These are phyloP conservation scores for Drosophila melanogaster DNA, from an alignment of 1,140 invertebrate species.

Conservation along the genomic window DNA sequence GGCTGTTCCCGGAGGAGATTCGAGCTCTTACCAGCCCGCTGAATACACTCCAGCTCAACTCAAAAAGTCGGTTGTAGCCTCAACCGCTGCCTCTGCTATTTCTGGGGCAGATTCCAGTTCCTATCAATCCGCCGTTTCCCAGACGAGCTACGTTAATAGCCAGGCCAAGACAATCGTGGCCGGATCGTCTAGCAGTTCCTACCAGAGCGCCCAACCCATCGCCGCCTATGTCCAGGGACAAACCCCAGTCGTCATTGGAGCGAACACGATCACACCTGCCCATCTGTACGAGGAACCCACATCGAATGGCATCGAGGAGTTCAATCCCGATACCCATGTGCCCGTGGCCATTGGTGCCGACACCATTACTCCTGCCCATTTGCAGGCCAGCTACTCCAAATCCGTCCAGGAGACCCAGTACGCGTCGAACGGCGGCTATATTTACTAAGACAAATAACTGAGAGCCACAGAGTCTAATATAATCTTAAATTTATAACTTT, in stretches of 20 bases:
- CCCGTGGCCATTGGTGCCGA: slow-evolving; percentile 54
- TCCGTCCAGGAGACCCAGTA: slow-evolving; percentile 53
- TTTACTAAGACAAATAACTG: slow-evolving; percentile 49
- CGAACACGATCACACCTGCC: slow-evolving; percentile 39
- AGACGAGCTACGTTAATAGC: slow-evolving; percentile 9
- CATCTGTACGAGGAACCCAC: slow-evolving; percentile 54
- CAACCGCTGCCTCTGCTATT: no score
- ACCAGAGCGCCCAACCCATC: slow-evolving; percentile 11
- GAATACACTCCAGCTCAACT: slow-evolving; percentile 22
- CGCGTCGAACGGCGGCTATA: slow-evolving; percentile 68
- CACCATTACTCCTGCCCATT: slow-evolving; percentile 54
- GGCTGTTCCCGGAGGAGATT: slow-evolving; percentile 16
- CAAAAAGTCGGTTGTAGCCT: not conserved
- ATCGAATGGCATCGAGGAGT: slow-evolving; percentile 69
- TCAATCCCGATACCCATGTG: slow-evolving; percentile 56
- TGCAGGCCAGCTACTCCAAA: slow-evolving; percentile 6
- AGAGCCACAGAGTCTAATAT: slow-evolving; percentile 18
- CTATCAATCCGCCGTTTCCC: slow-evolving; percentile 14
- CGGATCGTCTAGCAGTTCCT: not conserved
- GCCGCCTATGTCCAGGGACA: slow-evolving; percentile 50
- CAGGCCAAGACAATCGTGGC: slow-evolving; percentile 3
- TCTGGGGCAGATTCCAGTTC: slow-evolving; percentile 14
- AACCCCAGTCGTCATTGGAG: slow-evolving; percentile 23
- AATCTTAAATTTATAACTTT: not conserved
- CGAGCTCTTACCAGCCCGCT: slow-evolving; percentile 17